Conservation (phyloP, 2,888 invertebrate genomes). For the Sthenelais limicola region DNA sequence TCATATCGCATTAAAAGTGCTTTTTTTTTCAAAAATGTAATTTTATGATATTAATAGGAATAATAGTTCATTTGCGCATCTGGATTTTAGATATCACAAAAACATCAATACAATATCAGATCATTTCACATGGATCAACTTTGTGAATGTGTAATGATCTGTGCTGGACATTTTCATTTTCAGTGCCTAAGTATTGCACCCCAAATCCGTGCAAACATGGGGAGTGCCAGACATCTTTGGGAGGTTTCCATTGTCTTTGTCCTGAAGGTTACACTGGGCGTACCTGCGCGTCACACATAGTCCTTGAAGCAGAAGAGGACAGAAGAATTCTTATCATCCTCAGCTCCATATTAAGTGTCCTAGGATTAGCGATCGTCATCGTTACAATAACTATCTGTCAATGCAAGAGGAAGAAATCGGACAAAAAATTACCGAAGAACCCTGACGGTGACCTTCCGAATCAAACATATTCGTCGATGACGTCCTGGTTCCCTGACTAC, state of each 20-base stretch:
- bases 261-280: constrained; percentile 30
- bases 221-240: neutral
- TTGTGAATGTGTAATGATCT: too few species aligned
- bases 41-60: too few species aligned
- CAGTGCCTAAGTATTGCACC: constrained; percentile 8
- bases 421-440: constrained; percentile 12
- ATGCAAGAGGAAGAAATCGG: constrained; percentile 22
- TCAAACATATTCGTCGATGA: constrained; percentile 33
- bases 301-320: constrained; percentile 21
- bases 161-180: too few species aligned
- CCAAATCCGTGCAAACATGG: constrained; percentile 21
- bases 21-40: too few species aligned
- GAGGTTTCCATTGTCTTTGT: constrained; percentile 15
- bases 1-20: too few species aligned
- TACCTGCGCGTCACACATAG: neutral
- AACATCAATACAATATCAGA: too few species aligned
- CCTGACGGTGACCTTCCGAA: constrained; percentile 31
- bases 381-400: constrained; percentile 30
- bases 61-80: too few species aligned
- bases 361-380: neutral
- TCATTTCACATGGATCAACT: too few species aligned
- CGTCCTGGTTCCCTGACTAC: constrained; percentile 35
- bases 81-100: too few species aligned
- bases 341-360: constrained; percentile 9
- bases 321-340: constrained; percentile 1